Evolutionary conservation across 2,113 vertebrate genomes (phyloP), one percentile per base, ranked within the genome.

Genomic region (Tragulus kanchil): DNA sequence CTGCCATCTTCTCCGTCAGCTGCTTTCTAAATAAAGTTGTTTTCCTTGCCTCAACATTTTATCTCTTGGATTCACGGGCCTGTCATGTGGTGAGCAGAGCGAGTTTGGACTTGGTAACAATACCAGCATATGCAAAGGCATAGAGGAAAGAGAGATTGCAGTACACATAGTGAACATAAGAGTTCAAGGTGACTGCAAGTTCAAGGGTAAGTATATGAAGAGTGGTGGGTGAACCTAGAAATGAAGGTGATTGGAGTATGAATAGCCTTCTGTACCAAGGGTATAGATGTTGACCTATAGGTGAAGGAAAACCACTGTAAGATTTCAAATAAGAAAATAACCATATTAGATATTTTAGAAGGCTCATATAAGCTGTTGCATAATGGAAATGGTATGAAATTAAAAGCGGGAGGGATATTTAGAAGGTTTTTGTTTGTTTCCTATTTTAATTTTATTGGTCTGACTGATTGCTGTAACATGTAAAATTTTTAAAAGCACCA

Each of bases 111-210:
- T 36, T 36, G 36, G 36, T 36, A 36, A 36, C 36, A 36, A 36
- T 28, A 67, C 36, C 62, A 75, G 16, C 16, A 48, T 42, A 54
- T 45, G 2, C 64, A 81, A 52, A 91, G 62, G 15, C 9, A 3
- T 31, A 19, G 13, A 77, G 25, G 36, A 83, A 78, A 71, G 19
- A 45, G 48, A 61, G 52, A 7, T 21, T 0, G 1, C 16, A 13
- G 31, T 11, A 11, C 1, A 1, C 6, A 0, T 8, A 50, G 28
- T 62, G 19, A 50, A n/a, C 9, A 0, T 31, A 8, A 16, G 14
- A 25, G 31, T 73, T 62, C 21, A 21, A 52, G 62, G 21, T 25
- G 56, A 14, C 23, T 13, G 61, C 71, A 36, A 36, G 36, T 36
- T n/a, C 28, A 16, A 2, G 16, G 14, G 2, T 65, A 31, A 50